Evolutionary conservation across 1,140 invertebrate genomes (phyloP).

Genomic region (Trigoniulus corallinus): DNA sequence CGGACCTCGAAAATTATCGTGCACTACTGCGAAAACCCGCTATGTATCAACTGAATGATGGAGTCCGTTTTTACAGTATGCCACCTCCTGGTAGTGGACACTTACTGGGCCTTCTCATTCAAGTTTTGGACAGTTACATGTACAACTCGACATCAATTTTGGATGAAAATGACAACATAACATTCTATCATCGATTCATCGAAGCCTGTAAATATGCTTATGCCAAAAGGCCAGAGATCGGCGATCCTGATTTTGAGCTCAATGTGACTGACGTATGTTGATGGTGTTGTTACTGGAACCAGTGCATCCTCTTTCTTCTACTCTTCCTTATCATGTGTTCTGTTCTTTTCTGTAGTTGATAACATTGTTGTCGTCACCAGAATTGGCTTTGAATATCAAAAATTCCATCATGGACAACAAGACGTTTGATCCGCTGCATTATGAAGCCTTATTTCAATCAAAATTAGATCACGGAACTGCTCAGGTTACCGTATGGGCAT

Average conservation of each 20-base stretch:
- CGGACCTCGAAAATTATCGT: background rate
- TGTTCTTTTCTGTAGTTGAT: background rate
- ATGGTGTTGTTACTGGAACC: too few relatives aligned
- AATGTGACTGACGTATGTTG: constrained; percentile 41
- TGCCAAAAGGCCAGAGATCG: constrained; percentile 28
- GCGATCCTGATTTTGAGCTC: constrained; percentile 29
- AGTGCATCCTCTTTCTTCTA: too few relatives aligned
- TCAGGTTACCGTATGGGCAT: constrained; percentile 68
- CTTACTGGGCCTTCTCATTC: constrained; percentile 61
- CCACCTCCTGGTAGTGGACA: constrained; percentile 63
- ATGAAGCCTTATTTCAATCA: constrained; percentile 41
- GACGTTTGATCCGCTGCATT: constrained; percentile 47
- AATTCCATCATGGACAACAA: constrained; percentile 38
- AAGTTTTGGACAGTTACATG: constrained; percentile 56
- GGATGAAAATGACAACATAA: background rate
- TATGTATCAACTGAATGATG: constrained; percentile 33
- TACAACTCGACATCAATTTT: constrained; percentile 33
- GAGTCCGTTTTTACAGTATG: constrained; percentile 45
- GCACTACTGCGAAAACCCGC: constrained; percentile 43
- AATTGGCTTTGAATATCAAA: background rate
- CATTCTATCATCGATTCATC: constrained; percentile 22
- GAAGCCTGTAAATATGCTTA: constrained; percentile 38
- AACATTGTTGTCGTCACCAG: background rate
- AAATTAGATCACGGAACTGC: constrained; percentile 61
- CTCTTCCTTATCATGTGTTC: too few relatives aligned